Base-by-base conservation (phyloP, 2,113 vertebrate genomes). In the Myocastor coypus region DNA sequence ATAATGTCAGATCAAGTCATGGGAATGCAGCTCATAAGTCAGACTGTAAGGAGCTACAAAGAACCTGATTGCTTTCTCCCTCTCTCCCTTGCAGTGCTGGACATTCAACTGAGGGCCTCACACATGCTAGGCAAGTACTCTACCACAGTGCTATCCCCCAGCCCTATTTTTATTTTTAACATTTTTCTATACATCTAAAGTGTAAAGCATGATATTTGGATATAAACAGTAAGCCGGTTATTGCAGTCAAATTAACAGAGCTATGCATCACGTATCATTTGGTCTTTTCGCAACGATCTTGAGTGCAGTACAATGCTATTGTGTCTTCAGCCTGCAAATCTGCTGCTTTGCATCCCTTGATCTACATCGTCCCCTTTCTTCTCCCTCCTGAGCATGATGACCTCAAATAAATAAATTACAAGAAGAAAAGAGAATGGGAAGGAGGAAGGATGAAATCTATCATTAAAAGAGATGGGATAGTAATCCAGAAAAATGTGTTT, bases 401-500 rank as follows among this genome's bases (percentile, higher is more conserved):
- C 64, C 11, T 46, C 52, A 66, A 75, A 32, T 12, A 81, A 89
- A 91, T 34, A 52, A 57, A 50, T 26, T 78, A 5, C 37, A 83
- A 73, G 50, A 20, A 26, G 32, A 34, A 34, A 77, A 22, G 42
- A 52, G 37, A 90, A 52, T 9, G 9, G 30, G 4, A 16, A 46
- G 66, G 28, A 50, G 17, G 10, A 24, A 63, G 61, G 22, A n/a
- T 14, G 14, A 80, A 82, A 4, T 66, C 22, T 83, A 5, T 64
- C 59, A 69, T 32, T 87, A 19, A 77, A 63, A 91, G 83, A 91
- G 63, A 32, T 92, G 42, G 57, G 87, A 91, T 26, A 28, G 68
- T 88, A 91, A 95, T 91, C 87, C 97, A 98, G 73, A 87, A 94
- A 96, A 97, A 97, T 71, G 34, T 2, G 2, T 66, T 91, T 95